Percentiles rank a stretch among this genome's conserved stretches.
phyloP scores from a whole-genome alignment of 2,113 vertebrate genomes.

The Bos taurus region ARS-UCD2.0 NC_037344.1:51062001-51062500 shows the following conservation, averaged over 20 bases:
- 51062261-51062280: not conserved
- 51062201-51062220: not conserved
- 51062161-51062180: not conserved
- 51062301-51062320: not conserved
- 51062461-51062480: rapidly evolving
- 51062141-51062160: not conserved
- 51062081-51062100: not conserved
- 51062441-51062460: rapidly evolving
- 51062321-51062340: not conserved
- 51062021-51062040: not conserved
- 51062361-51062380: not conserved
- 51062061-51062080: not conserved
- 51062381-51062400: not conserved
- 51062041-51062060: not conserved
- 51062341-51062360: not conserved
- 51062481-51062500: not conserved
- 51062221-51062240: not conserved
- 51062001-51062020: rapidly evolving
- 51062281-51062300: too few species aligned
- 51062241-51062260: not conserved
- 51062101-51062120: not conserved
- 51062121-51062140: not conserved
- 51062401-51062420: not conserved
- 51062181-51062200: not conserved
- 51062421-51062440: rapidly evolving